These are phyloP conservation scores for Epiblema foenella DNA, from an alignment of 2,888 invertebrate species.

Conservation along the genomic window DNA sequence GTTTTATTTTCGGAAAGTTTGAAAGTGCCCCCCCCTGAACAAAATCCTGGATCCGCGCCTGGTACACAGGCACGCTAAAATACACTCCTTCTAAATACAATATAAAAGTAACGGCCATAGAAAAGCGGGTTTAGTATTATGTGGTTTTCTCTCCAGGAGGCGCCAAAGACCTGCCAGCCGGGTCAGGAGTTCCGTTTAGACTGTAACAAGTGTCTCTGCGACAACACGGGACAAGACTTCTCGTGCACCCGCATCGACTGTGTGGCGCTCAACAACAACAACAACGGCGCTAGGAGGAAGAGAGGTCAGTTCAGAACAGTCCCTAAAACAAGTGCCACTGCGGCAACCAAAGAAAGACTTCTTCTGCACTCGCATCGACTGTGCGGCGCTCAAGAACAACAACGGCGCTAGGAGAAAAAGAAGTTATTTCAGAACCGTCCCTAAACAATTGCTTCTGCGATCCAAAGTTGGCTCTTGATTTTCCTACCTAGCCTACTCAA, in stretches of 20 bases:
- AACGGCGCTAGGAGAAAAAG: background rate
- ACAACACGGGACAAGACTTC: constrained; percentile 70
- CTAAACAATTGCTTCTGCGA: too few relatives aligned
- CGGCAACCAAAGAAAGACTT: constrained; percentile 71
- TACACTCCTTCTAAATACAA: too few relatives aligned
- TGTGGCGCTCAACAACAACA: constrained; percentile 60
- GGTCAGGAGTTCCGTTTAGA: constrained; percentile 76
- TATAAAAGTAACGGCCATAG: too few relatives aligned
- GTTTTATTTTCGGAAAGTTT: too few relatives aligned
- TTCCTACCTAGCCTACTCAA: too few relatives aligned
- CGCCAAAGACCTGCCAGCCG: constrained; percentile 72
- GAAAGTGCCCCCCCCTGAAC: too few relatives aligned
- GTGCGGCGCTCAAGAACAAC: constrained; percentile 61
- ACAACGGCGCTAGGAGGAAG: constrained; percentile 4
- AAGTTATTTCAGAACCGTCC: background rate
- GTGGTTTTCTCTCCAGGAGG: constrained; percentile 58
- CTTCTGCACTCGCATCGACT: constrained; percentile 80
- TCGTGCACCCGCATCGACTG: constrained; percentile 81
- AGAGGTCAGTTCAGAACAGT: background rate
- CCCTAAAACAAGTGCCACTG: constrained; percentile 67
- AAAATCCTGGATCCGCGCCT: too few relatives aligned
- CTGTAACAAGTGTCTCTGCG: constrained; percentile 81
- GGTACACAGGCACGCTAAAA: too few relatives aligned
- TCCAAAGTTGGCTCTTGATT: too few relatives aligned
- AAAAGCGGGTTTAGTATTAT: too few relatives aligned